Conservation (phyloP, 2,113 vertebrate genomes). For the Lagopus leucura region DNA sequence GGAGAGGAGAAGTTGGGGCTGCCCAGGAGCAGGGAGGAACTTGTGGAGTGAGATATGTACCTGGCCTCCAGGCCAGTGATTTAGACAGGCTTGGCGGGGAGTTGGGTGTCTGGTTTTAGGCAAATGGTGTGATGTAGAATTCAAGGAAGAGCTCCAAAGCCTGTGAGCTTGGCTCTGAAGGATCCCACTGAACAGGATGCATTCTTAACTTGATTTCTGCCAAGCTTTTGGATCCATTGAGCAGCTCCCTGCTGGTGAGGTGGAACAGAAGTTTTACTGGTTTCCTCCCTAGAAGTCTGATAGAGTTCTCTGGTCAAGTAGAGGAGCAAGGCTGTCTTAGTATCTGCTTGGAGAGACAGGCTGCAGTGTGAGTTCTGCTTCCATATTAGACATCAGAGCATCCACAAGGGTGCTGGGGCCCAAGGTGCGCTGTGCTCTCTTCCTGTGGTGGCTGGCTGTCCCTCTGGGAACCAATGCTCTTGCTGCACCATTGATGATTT, state of each 20-base stretch:
- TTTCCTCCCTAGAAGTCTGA: neutral
- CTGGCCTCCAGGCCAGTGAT: neutral
- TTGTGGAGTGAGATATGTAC: neutral
- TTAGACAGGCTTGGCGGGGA: slow-evolving; percentile 12
- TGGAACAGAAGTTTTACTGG: neutral
- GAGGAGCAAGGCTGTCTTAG: neutral
- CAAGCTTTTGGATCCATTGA: neutral
- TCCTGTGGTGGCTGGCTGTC: neutral
- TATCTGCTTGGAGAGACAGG: neutral
- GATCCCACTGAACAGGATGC: neutral
- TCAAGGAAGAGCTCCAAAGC: slow-evolving; percentile 23
- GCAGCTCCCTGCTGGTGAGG: neutral
- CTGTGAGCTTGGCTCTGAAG: slow-evolving; percentile 20
- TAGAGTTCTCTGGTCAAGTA: neutral
- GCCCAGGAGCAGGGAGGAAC: neutral
- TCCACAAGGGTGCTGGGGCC: neutral
- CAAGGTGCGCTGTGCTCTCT: neutral
- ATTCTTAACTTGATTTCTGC: neutral
- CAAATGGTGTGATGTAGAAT: slow-evolving; percentile 20
- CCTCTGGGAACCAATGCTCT: neutral
- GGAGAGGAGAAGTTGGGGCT: neutral
- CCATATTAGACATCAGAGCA: neutral
- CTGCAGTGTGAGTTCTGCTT: neutral
- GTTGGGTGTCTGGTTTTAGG: slow-evolving; percentile 13
- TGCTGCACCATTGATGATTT: neutral